Percentiles rank a stretch among this genome's conserved stretches.
Conservation (phyloP, 2,797 vertebrate species). For the Periparus ater region DNA sequence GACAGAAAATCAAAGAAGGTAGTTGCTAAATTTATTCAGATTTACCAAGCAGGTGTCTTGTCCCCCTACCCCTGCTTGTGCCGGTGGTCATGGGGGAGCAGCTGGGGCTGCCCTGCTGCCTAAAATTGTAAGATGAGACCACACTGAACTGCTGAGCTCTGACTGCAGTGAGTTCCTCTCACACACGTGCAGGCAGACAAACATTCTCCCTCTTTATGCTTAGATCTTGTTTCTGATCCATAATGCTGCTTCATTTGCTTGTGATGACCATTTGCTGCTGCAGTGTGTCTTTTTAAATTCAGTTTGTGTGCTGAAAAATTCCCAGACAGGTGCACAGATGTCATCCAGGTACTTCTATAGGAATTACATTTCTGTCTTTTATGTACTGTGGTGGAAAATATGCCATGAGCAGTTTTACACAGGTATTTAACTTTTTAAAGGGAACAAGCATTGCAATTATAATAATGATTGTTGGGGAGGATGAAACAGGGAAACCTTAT, state of each 20-base stretch:
- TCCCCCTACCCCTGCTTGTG: accelerated
- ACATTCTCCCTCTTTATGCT: not conserved
- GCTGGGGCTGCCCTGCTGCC: not conserved
- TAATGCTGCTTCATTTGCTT: not conserved
- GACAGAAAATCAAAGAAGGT: not conserved
- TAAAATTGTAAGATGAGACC: not conserved
- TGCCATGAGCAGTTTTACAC: not conserved
- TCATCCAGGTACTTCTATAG: not conserved
- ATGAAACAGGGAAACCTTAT: no score
- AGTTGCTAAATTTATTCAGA: not conserved
- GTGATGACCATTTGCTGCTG: not conserved
- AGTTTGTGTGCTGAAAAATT: not conserved
- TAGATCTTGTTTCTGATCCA: not conserved
- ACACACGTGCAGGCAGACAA: not conserved
- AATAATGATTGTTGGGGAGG: not conserved
- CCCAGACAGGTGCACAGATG: not conserved
- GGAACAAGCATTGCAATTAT: not conserved
- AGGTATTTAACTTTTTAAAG: not conserved
- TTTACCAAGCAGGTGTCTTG: not conserved
- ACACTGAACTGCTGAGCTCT: not conserved
- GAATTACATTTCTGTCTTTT: not conserved
- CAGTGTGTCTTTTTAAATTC: not conserved
- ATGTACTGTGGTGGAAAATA: not conserved
- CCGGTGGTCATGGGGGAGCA: not conserved
- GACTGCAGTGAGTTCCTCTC: not conserved